phyloP scores from a whole-genome alignment of 2,888 invertebrate species.

The Papilio elwesi region DNA sequence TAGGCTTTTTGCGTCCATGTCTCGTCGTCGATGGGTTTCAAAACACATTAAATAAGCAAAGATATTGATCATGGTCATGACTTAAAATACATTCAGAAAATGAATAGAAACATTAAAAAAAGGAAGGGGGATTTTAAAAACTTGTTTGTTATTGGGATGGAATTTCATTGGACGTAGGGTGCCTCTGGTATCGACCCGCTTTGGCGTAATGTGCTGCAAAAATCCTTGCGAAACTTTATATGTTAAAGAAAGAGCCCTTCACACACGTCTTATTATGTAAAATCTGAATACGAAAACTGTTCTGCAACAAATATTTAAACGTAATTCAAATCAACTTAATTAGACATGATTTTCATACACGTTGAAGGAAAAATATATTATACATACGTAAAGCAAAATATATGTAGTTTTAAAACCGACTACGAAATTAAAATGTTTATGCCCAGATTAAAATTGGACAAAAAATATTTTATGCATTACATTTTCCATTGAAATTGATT shows the following conservation, averaged over 20 bases:
- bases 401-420: too few relatives aligned
- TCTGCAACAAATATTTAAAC: neutral
- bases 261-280: neutral
- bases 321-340: neutral
- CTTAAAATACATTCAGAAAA: neutral
- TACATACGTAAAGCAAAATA: too few relatives aligned
- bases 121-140: conserved; percentile 4
- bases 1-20: too few relatives aligned
- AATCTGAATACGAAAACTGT: neutral
- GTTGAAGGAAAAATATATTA: too few relatives aligned
- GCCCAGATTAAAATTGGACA: too few relatives aligned
- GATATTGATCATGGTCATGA: too few relatives aligned
- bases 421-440: too few relatives aligned
- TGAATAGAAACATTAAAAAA: neutral
- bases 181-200: conserved; percentile 23
- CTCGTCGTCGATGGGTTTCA: too few relatives aligned
- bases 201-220: conserved; percentile 15
- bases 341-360: too few relatives aligned
- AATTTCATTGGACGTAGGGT: conserved; percentile 19
- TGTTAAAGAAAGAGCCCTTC: neutral
- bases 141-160: neutral
- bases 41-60: too few relatives aligned
- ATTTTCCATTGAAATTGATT: too few relatives aligned
- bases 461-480: too few relatives aligned
- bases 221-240: neutral